A percentile compares a stretch with the other conserved stretches of the same genome.
These are phyloP conservation scores for Clusia tigrina DNA, from an alignment of 2,888 invertebrate genomes.

Conservation along the genomic window DNA sequence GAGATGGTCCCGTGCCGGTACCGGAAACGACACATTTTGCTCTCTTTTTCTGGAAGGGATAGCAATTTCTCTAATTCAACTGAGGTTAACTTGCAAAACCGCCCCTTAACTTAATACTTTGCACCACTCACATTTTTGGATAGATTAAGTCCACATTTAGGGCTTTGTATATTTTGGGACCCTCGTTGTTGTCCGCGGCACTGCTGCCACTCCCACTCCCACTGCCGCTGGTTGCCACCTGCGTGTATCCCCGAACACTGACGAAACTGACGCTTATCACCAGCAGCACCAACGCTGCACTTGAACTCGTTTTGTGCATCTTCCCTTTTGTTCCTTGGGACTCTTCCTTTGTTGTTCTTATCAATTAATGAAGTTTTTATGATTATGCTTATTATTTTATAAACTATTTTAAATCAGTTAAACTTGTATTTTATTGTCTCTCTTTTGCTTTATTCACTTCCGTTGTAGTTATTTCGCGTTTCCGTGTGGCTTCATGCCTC, in stretches of 20 bases:
- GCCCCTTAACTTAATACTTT: too few relatives aligned
- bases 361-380: not conserved
- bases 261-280: not conserved
- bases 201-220: too few relatives aligned
- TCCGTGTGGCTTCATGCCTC: not conserved
- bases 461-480: not conserved
- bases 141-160: conserved; percentile 60
- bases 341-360: not conserved
- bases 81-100: too few relatives aligned
- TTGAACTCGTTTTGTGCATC: not conserved
- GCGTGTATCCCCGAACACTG: conserved; percentile 45
- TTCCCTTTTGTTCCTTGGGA: not conserved
- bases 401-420: not conserved
- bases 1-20: too few relatives aligned
- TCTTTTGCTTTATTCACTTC: not conserved
- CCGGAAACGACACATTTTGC: too few relatives aligned
- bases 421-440: not conserved
- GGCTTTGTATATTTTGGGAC: conserved; percentile 58
- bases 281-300: not conserved
- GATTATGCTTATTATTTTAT: not conserved
- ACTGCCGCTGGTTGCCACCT: conserved; percentile 47
- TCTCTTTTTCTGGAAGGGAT: too few relatives aligned
- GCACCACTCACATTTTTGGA: conserved; percentile 56
- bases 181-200: conserved; percentile 38
- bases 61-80: too few relatives aligned